Percentiles rank a stretch among this genome's conserved stretches.
These are phyloP conservation scores for Phaetusa simplex DNA, from an alignment of 2,113 vertebrate species.

Conservation along the genomic window DNA sequence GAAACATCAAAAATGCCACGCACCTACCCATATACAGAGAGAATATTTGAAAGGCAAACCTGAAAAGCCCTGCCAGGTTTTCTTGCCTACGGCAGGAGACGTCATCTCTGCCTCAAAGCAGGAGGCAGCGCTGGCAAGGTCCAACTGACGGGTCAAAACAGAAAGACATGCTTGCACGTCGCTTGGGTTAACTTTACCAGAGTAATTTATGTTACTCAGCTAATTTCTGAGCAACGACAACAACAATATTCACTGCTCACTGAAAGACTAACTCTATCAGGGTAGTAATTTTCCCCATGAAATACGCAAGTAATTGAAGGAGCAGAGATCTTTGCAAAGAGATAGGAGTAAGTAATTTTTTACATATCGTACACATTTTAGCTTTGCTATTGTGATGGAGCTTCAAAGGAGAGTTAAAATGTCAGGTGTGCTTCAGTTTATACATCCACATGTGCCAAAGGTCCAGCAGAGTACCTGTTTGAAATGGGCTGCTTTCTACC, in stretches of 20 bases:
- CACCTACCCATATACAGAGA: too few species aligned
- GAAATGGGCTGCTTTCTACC: not conserved
- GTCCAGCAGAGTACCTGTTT: not conserved
- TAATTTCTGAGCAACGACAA: constrained; percentile 49
- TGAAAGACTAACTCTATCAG: constrained; percentile 44
- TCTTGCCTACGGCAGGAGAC: not conserved
- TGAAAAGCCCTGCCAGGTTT: not conserved
- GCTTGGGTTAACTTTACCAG: constrained; percentile 36
- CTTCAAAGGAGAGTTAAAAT: not conserved
- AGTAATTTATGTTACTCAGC: constrained; percentile 7
- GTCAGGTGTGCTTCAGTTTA: not conserved
- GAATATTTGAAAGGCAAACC: not conserved
- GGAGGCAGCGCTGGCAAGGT: not conserved
- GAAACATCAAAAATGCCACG: not conserved
- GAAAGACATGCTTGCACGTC: not conserved
- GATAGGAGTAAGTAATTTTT: accelerated
- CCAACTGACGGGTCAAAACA: not conserved
- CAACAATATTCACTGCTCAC: constrained; percentile 43
- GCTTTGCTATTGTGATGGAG: accelerated
- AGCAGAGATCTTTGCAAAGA: constrained; percentile 35
- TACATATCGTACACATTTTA: not conserved
- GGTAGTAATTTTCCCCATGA: constrained; percentile 52
- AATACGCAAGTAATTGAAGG: constrained; percentile 56
- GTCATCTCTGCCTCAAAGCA: not conserved
- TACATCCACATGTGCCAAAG: not conserved